Percentiles rank a stretch among this genome's conserved stretches.
Conservation (phyloP, 2,888 invertebrate species). For the Ennomos fuscantarius region DNA sequence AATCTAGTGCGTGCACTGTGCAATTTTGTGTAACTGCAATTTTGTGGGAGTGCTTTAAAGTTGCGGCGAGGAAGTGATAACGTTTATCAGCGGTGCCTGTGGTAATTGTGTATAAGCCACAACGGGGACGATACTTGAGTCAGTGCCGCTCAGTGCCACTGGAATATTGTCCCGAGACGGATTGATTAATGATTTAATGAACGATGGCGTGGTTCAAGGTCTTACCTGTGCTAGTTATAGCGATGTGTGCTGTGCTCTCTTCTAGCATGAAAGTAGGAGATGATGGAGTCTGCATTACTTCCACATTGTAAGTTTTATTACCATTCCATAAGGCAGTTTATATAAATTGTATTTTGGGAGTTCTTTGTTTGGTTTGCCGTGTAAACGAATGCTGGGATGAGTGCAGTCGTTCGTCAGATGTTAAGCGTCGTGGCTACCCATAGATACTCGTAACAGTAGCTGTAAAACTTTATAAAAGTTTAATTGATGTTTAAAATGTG, state of each 20-base stretch:
- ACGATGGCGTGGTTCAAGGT: constrained; percentile 7
- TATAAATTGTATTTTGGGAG: not conserved
- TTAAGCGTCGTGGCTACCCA: too few species aligned
- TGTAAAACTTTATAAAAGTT: too few species aligned
- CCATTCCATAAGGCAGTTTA: not conserved
- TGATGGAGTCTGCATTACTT: constrained; percentile 9
- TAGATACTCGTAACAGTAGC: too few species aligned
- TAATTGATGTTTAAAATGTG: too few species aligned
- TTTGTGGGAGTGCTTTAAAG: constrained; percentile 11
- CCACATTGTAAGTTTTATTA: not conserved
- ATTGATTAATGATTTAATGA: not conserved
- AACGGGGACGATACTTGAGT: not conserved
- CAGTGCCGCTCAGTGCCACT: constrained; percentile 19
- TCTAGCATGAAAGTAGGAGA: not conserved
- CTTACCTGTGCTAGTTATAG: constrained; percentile 1
- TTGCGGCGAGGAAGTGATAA: constrained; percentile 19
- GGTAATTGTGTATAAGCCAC: constrained; percentile 12
- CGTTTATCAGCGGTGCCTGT: constrained; percentile 13
- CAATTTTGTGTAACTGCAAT: constrained; percentile 20
- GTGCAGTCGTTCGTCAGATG: too few species aligned
- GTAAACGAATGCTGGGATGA: too few species aligned
- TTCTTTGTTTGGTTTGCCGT: too few species aligned
- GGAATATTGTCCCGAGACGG: constrained; percentile 11
- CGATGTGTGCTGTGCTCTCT: not conserved
- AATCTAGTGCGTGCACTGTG: not conserved